Percentiles rank a stretch among this genome's conserved stretches.
Conservation (phyloP, 2,113 vertebrate species). For the Chroicocephalus ridibundus region DNA sequence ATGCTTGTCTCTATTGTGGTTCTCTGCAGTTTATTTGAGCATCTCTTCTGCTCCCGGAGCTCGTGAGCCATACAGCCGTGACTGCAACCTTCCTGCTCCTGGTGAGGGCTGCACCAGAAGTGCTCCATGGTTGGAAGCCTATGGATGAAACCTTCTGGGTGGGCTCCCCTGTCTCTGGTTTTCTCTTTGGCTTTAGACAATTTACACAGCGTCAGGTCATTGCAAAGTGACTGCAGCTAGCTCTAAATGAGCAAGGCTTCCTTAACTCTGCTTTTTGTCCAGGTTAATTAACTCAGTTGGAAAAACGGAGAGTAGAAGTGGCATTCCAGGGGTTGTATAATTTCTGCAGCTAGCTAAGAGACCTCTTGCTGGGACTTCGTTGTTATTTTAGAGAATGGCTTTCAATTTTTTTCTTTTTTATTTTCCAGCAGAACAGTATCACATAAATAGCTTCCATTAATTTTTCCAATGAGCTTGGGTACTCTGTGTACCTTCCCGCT, state of each 20-base stretch:
- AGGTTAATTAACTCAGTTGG: neutral
- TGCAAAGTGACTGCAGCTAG: neutral
- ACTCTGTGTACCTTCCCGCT: neutral
- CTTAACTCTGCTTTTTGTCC: neutral
- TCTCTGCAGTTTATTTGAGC: neutral
- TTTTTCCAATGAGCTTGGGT: neutral
- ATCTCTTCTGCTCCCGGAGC: neutral
- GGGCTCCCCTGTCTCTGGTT: neutral
- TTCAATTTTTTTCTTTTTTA: neutral
- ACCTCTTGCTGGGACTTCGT: constrained; percentile 12
- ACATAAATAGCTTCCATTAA: constrained; percentile 4
- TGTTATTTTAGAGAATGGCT: neutral
- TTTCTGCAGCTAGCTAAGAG: constrained; percentile 19
- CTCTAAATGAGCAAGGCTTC: neutral
- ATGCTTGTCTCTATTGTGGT: neutral
- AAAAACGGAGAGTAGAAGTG: neutral
- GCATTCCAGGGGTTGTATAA: neutral
- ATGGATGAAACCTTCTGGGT: neutral
- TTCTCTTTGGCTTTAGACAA: neutral
- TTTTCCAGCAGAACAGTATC: neutral
- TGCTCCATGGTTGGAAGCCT: neutral
- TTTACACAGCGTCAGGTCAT: neutral
- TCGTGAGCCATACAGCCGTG: neutral
- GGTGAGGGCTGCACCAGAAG: neutral
- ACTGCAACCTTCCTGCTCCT: neutral